phyloP scores from a whole-genome alignment of 2,113 vertebrate genomes.

The Piliocolobus tephrosceles region DNA sequence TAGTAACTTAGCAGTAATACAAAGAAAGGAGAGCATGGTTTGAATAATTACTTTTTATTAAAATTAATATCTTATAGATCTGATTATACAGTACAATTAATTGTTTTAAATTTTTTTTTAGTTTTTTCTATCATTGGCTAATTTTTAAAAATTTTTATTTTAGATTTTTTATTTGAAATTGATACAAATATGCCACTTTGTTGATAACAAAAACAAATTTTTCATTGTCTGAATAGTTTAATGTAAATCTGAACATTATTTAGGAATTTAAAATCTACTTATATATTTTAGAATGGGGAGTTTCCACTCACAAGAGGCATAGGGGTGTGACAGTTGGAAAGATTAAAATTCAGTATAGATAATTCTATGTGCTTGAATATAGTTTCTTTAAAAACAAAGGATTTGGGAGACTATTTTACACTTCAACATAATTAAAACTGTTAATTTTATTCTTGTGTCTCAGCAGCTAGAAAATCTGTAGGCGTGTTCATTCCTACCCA shows the following conservation, averaged over 20 bases:
- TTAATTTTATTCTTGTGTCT: slow-evolving; percentile 18
- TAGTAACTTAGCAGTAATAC: background rate
- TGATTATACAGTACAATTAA: background rate
- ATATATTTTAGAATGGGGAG: background rate
- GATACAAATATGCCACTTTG: background rate
- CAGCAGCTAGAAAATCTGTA: slow-evolving; percentile 47
- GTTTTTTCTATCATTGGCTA: no score
- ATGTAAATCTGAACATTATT: background rate
- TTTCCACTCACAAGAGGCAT: background rate
- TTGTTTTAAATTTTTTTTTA: background rate
- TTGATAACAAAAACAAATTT: background rate
- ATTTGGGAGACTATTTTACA: slow-evolving; percentile 1
- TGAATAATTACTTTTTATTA: background rate
- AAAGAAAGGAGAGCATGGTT: background rate
- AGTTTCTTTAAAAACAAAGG: background rate
- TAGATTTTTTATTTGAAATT: background rate
- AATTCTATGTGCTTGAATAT: background rate
- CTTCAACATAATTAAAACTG: slow-evolving; percentile 54
- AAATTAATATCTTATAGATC: background rate
- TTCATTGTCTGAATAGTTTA: background rate
- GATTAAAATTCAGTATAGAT: background rate
- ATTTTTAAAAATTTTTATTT: background rate
- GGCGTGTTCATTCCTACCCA: slow-evolving; percentile 43
- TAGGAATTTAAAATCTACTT: background rate
- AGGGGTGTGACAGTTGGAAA: background rate